Evolutionary conservation across 1,140 invertebrate genomes (phyloP).

Genomic region (Aphelinus certus): DNA sequence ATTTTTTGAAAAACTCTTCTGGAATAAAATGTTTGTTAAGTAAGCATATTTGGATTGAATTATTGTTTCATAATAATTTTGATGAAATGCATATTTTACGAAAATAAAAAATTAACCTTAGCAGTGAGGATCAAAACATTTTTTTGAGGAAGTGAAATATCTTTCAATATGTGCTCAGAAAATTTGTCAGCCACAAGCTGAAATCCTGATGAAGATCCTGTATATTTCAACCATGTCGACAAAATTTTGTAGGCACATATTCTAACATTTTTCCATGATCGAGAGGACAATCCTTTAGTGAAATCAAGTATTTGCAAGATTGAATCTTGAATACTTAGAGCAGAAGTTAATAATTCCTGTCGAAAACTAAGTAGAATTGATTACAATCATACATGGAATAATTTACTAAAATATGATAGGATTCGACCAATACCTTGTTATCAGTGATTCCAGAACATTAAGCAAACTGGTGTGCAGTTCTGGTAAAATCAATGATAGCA

Average conservation of each 20-base stretch:
- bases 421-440: conserved; percentile 8
- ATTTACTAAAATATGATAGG: neutral
- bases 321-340: conserved; percentile 13
- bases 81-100: neutral
- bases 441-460: conserved; percentile 20
- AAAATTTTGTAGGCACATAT: conserved; percentile 17
- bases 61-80: too few relatives aligned
- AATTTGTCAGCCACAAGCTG: conserved; percentile 23
- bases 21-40: too few relatives aligned
- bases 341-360: conserved; percentile 23
- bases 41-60: too few relatives aligned
- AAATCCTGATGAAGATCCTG: conserved; percentile 29
- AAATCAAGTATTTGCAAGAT: conserved; percentile 32
- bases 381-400: neutral
- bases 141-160: conserved; percentile 11
- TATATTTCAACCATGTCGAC: conserved; percentile 19
- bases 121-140: conserved; percentile 4
- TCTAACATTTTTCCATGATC: conserved; percentile 16
- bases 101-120: conserved; percentile 24
- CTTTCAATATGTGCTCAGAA: conserved; percentile 15
- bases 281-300: neutral
- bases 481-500: conserved; percentile 26
- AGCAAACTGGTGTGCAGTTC: conserved; percentile 18
- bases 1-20: conserved; percentile 6
- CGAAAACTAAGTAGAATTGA: conserved; percentile 17